Evolutionary conservation across 1,140 invertebrate species (phyloP).

Genomic region (Drosophila miranda): DNA sequence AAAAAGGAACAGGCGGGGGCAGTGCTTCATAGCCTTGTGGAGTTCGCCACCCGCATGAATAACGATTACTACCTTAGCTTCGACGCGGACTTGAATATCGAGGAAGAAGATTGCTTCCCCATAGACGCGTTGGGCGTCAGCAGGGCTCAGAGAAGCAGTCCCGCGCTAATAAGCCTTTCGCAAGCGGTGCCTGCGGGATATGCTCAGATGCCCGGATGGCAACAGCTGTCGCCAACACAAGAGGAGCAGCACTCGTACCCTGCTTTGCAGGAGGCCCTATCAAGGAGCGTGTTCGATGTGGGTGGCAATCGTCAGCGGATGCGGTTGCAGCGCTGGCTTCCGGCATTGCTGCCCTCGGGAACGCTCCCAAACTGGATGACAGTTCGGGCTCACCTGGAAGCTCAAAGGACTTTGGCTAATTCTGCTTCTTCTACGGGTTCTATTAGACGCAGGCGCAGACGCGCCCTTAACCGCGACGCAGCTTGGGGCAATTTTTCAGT

Average conservation of each 20-base stretch:
- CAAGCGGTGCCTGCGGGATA: neutral
- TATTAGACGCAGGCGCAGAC: no score
- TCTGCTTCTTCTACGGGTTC: no score
- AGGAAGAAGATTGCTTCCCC: conserved; percentile 36
- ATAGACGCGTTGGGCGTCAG: conserved; percentile 6
- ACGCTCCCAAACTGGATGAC: no score
- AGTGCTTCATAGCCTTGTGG: conserved; percentile 36
- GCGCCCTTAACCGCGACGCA: no score
- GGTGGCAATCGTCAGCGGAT: no score
- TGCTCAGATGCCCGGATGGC: neutral
- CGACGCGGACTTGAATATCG: conserved; percentile 20
- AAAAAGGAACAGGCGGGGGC: neutral
- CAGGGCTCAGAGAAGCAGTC: neutral
- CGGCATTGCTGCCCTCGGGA: no score
- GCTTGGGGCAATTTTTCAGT: no score
- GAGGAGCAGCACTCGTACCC: neutral
- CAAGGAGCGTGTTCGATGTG: neutral
- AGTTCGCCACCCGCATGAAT: conserved; percentile 45
- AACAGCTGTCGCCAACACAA: neutral
- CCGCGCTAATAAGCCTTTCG: neutral
- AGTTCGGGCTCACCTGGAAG: no score
- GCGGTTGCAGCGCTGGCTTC: neutral
- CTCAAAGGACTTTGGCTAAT: no score
- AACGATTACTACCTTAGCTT: conserved; percentile 45
- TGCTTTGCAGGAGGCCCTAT: no score